Percentiles rank a stretch among this genome's conserved stretches.
Evolutionary conservation across 2,888 invertebrate species (phyloP).

Genomic region (Leucozona laternaria): DNA sequence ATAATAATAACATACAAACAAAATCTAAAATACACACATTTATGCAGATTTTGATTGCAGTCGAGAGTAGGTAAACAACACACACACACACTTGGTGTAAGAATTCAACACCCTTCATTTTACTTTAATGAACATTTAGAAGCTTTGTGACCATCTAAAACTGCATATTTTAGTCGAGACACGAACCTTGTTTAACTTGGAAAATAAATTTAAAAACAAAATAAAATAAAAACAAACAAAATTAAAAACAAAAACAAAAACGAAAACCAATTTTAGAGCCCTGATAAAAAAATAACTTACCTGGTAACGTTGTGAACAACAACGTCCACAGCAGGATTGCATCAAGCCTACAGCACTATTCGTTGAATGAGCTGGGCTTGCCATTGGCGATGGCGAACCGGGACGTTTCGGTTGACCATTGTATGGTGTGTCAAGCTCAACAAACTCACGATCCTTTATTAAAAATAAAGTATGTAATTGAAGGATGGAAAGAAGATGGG

Average conservation of each 20-base stretch:
- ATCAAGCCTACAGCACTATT: slow-evolving; percentile 88
- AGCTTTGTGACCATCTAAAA: slow-evolving; percentile 66
- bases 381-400: slow-evolving; percentile 93
- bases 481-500: not conserved
- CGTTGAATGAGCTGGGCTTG: slow-evolving; percentile 94
- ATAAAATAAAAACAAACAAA: slow-evolving; percentile 12
- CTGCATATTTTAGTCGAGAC: slow-evolving; percentile 62
- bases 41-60: slow-evolving; percentile 52
- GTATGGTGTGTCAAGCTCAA: slow-evolving; percentile 97
- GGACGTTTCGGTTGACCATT: slow-evolving; percentile 97
- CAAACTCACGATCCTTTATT: slow-evolving; percentile 96
- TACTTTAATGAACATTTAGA: slow-evolving; percentile 63
- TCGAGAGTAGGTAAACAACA: slow-evolving; percentile 9
- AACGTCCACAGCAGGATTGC: slow-evolving; percentile 93
- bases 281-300: slow-evolving; percentile 83
- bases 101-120: slow-evolving; percentile 45
- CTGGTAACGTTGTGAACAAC: slow-evolving; percentile 95
- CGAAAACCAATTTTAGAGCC: not conserved
- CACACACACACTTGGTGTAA: slow-evolving; percentile 46
- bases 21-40: slow-evolving; percentile 57
- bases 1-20: slow-evolving; percentile 13
- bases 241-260: slow-evolving; percentile 31
- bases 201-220: slow-evolving; percentile 14
- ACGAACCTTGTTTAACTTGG: slow-evolving; percentile 50
- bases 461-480: not conserved